Conservation (phyloP, 1,140 invertebrate genomes). For the Oncopeltus fasciatus region DNA sequence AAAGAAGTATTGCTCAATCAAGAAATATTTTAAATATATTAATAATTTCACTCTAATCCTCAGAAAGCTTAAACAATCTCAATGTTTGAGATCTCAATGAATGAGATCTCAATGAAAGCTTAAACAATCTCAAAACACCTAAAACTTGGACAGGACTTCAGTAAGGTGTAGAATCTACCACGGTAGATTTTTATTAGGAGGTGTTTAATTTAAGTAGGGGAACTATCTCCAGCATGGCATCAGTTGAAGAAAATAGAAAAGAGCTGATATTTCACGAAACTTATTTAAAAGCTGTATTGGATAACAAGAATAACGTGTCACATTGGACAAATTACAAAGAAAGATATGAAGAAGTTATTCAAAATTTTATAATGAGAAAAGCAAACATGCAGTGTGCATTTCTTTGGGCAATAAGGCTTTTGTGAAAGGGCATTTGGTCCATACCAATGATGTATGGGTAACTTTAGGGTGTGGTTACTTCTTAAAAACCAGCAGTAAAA, state of each 20-base stretch:
- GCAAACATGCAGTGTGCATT: slow-evolving; percentile 38
- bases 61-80: too few species aligned
- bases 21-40: too few species aligned
- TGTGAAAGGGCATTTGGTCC: slow-evolving; percentile 48
- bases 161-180: too few species aligned
- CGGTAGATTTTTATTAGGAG: too few species aligned
- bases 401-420: slow-evolving; percentile 49
- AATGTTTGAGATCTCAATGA: too few species aligned
- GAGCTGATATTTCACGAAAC: slow-evolving; percentile 31
- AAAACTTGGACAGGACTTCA: too few species aligned
- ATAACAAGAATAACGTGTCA: slow-evolving; percentile 9
- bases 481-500: slow-evolving; percentile 46
- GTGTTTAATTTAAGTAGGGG: too few species aligned
- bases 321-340: slow-evolving; percentile 20
- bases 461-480: slow-evolving; percentile 56
- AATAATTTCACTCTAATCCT: too few species aligned
- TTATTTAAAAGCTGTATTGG: slow-evolving; percentile 9
- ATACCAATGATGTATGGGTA: slow-evolving; percentile 57
- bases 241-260: too few species aligned
- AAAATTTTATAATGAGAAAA: slow-evolving; percentile 15
- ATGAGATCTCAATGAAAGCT: too few species aligned
- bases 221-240: background rate
- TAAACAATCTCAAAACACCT: too few species aligned
- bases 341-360: slow-evolving; percentile 18
- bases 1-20: too few species aligned